Conservation (phyloP, 2,113 vertebrate genomes). For the Tetraodon nigroviridis region DNA sequence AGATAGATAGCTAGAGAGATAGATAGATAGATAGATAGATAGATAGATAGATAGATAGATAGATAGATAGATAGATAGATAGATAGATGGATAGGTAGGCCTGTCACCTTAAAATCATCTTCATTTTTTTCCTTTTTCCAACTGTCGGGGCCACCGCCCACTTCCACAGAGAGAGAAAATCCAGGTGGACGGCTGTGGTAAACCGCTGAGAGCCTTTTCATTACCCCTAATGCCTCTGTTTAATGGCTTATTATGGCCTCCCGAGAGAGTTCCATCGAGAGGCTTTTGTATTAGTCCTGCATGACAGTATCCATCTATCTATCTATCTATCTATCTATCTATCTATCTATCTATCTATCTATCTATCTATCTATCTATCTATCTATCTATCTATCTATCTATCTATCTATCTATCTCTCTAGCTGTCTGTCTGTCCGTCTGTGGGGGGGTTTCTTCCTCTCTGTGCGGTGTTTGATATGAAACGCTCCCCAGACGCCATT, state of each 20-base stretch:
- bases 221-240: conserved; percentile 78
- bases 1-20: too few species aligned
- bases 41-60: too few species aligned
- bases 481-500: conserved; percentile 72
- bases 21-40: too few species aligned
- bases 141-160: background rate
- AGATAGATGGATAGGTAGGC: too few species aligned
- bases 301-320: conserved; percentile 37
- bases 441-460: background rate
- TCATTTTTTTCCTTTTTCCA: too few species aligned
- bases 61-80: too few species aligned
- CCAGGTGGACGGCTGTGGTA: conserved; percentile 72
- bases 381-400: conserved; percentile 14
- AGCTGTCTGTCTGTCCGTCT: background rate
- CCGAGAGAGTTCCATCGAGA: conserved; percentile 60
- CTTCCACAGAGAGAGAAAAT: conserved; percentile 27
- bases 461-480: conserved; percentile 35
- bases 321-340: conserved; percentile 32
- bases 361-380: conserved; percentile 30
- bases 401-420: conserved; percentile 11
- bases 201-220: conserved; percentile 81
- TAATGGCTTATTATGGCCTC: conserved; percentile 81
- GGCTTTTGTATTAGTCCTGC: conserved; percentile 63
- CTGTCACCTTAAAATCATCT: too few species aligned
- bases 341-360: conserved; percentile 33